Conservation (phyloP, 2,797 vertebrate genomes). For the Manis javanica region DNA sequence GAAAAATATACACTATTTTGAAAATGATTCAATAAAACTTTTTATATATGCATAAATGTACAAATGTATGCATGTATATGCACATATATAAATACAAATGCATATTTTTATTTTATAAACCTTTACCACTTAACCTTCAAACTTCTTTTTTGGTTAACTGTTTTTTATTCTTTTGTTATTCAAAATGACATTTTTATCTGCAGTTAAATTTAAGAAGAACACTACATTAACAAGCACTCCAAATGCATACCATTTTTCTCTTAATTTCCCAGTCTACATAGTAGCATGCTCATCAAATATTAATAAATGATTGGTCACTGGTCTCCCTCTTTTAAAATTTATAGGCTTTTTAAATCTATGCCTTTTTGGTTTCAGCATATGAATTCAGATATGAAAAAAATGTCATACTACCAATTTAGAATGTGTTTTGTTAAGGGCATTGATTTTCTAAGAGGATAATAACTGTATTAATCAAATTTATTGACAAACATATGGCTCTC, state of each 20-base stretch:
- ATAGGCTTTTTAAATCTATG: conserved; percentile 10
- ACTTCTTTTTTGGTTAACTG: neutral
- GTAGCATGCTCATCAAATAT: conserved; percentile 36
- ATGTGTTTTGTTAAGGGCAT: neutral
- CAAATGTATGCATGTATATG: neutral
- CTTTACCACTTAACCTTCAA: neutral
- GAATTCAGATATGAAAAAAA: conserved; percentile 27
- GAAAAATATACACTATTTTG: neutral
- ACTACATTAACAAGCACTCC: neutral
- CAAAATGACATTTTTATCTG: conserved; percentile 38
- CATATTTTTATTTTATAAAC: neutral
- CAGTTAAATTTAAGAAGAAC: neutral
- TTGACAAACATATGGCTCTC: neutral
- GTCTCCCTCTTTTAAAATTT: neutral
- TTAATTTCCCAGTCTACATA: conserved; percentile 33
- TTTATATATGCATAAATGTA: neutral
- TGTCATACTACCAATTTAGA: conserved; percentile 8
- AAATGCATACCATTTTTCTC: neutral
- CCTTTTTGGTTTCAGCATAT: neutral
- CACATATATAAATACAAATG: neutral
- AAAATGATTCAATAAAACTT: neutral
- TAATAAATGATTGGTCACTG: conserved; percentile 40
- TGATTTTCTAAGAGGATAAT: conserved; percentile 20
- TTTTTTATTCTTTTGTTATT: neutral
- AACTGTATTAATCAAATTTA: neutral